phyloP scores from a whole-genome alignment of 1,140 invertebrate genomes.

The Pemphigus obesinymphae region DNA sequence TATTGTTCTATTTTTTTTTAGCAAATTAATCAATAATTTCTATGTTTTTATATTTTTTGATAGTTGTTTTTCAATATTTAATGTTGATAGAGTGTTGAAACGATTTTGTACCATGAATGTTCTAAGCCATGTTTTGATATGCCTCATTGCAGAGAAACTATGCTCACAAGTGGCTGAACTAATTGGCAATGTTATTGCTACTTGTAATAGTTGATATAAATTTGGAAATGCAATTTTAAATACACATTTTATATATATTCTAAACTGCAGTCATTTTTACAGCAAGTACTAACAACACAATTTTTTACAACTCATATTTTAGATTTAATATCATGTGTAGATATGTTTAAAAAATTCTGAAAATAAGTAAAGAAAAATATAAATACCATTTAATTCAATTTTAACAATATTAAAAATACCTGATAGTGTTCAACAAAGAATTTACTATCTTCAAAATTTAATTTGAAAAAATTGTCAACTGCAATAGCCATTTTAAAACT shows the following conservation, averaged over 20 bases:
- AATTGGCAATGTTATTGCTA: not conserved
- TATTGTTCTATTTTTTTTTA: not conserved
- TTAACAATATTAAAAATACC: not conserved
- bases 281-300: not conserved
- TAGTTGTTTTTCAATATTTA: not conserved
- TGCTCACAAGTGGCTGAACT: not conserved
- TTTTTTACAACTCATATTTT: not conserved
- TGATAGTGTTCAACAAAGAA: not conserved
- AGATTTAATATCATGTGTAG: no score
- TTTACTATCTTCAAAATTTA: not conserved
- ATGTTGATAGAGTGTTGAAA: not conserved
- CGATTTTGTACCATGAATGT: not conserved
- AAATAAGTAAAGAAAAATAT: not conserved
- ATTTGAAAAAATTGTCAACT: not conserved
- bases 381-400: not conserved
- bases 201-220: not conserved
- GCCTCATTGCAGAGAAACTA: not conserved
- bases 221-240: not conserved
- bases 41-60: not conserved
- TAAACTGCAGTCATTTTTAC: not conserved
- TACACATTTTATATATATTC: not conserved
- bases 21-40: not conserved
- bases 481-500: not conserved
- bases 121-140: not conserved
- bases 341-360: not conserved